Conservation (phyloP, 2,797 vertebrate species). For the Orestias chungarensis region DNA sequence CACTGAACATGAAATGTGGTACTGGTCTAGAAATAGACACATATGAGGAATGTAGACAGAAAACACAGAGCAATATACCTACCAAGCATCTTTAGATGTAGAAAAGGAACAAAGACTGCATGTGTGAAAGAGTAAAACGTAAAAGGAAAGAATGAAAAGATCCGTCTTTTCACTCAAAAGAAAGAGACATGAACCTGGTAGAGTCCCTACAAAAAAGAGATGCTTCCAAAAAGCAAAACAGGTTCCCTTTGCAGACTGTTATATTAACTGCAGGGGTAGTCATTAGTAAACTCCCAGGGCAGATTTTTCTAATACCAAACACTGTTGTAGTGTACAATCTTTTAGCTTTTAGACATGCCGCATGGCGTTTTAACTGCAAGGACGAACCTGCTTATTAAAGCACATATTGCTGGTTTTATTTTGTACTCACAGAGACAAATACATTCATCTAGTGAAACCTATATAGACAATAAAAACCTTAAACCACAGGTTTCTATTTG, state of each 20-base stretch:
- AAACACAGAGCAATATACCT: slow-evolving; percentile 26
- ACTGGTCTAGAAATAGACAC: slow-evolving; percentile 37
- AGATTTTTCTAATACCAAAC: slow-evolving; percentile 57
- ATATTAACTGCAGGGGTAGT: slow-evolving; percentile 62
- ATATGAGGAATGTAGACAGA: slow-evolving; percentile 15
- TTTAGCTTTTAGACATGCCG: slow-evolving; percentile 32
- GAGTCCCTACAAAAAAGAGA: slow-evolving; percentile 50
- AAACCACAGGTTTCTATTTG: slow-evolving; percentile 50
- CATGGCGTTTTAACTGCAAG: slow-evolving; percentile 51
- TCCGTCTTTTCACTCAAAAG: slow-evolving; percentile 30
- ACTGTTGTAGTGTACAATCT: slow-evolving; percentile 28
- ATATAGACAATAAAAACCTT: slow-evolving; percentile 43
- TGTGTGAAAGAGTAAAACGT: slow-evolving; percentile 4
- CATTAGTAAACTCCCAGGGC: slow-evolving; percentile 55
- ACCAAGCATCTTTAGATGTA: slow-evolving; percentile 16
- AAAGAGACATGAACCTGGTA: slow-evolving; percentile 45
- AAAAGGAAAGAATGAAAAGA: slow-evolving; percentile 9
- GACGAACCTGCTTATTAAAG: slow-evolving; percentile 57
- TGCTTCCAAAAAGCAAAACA: slow-evolving; percentile 47
- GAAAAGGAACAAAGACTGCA: slow-evolving; percentile 10
- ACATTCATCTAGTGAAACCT: slow-evolving; percentile 35
- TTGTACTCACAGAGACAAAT: slow-evolving; percentile 19
- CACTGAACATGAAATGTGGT: slow-evolving; percentile 60
- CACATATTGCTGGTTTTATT: slow-evolving; percentile 26
- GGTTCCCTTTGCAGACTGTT: slow-evolving; percentile 49